Evolutionary conservation across 2,797 vertebrate species (phyloP).

Genomic region (Champsocephalus gunnari): DNA sequence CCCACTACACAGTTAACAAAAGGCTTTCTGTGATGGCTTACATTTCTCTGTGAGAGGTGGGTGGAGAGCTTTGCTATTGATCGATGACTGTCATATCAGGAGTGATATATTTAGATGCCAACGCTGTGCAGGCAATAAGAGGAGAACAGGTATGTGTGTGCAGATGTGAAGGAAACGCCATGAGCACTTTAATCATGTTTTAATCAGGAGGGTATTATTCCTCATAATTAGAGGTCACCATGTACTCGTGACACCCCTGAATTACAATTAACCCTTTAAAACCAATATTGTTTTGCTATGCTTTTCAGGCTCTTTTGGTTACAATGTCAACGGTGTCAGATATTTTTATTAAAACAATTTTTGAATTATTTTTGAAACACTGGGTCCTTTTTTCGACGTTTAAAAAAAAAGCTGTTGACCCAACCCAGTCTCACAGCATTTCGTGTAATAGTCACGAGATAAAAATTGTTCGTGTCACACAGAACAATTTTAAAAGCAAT

Average conservation of each 20-base stretch:
- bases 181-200: not conserved
- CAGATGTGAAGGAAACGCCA: not conserved
- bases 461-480: too few species aligned
- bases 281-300: not conserved
- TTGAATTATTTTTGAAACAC: not conserved
- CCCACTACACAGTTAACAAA: constrained; percentile 13
- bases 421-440: too few species aligned
- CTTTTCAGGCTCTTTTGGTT: not conserved
- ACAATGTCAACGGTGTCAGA: not conserved
- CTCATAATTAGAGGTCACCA: not conserved
- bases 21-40: constrained; percentile 17
- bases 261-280: not conserved
- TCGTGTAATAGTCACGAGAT: too few species aligned
- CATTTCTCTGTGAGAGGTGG: constrained; percentile 25
- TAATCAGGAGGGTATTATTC: not conserved
- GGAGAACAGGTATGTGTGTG: not conserved
- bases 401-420: too few species aligned
- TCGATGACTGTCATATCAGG: constrained; percentile 33
- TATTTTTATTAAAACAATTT: not conserved
- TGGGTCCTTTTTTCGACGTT: accelerated
- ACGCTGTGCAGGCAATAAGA: constrained; percentile 14
- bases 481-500: too few species aligned
- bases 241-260: not conserved
- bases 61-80: constrained; percentile 34
- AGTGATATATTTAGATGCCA: constrained; percentile 19